phyloP scores from a whole-genome alignment of 2,888 invertebrate genomes.

The Subacronicta megacephala region DNA sequence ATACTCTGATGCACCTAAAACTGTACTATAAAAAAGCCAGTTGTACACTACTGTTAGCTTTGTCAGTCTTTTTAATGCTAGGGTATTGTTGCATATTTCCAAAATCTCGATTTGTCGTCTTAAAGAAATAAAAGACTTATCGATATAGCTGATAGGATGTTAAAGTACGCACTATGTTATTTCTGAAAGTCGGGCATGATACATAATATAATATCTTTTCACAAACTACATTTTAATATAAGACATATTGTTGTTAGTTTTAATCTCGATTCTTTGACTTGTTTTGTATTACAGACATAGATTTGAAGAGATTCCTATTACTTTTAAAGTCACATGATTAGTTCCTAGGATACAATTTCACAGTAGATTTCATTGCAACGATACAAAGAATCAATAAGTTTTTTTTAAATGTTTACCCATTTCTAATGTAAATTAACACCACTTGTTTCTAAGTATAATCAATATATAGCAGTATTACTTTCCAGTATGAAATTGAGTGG shows the following conservation, averaged over 20 bases:
- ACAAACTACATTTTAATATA: constrained; percentile 12
- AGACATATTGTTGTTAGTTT: not conserved
- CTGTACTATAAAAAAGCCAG: constrained; percentile 13
- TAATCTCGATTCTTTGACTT: constrained; percentile 5
- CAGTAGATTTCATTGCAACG: constrained; percentile 1
- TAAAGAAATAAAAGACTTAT: constrained; percentile 12
- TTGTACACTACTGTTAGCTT: not conserved
- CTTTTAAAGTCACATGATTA: constrained; percentile 3
- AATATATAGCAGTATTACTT: too few species aligned
- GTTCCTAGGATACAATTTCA: constrained; percentile 7
- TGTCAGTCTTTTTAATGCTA: not conserved
- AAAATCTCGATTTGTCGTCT: constrained; percentile 1
- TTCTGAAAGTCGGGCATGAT: constrained; percentile 13
- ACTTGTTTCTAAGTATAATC: too few species aligned
- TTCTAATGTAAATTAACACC: too few species aligned
- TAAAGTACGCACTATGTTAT: constrained; percentile 3
- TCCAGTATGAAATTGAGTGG: not conserved
- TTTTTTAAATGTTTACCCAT: too few species aligned
- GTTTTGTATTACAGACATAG: not conserved
- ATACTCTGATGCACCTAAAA: constrained; percentile 1
- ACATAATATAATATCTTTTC: constrained; percentile 5
- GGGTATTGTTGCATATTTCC: constrained; percentile 9
- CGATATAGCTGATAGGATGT: constrained; percentile 1
- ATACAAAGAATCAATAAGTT: not conserved
- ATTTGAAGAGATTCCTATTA: constrained; percentile 1